Percentiles rank a stretch among this genome's conserved stretches.
Evolutionary conservation across 1,140 invertebrate species (phyloP).

Genomic region (Macrobrachium rosenbergii): DNA sequence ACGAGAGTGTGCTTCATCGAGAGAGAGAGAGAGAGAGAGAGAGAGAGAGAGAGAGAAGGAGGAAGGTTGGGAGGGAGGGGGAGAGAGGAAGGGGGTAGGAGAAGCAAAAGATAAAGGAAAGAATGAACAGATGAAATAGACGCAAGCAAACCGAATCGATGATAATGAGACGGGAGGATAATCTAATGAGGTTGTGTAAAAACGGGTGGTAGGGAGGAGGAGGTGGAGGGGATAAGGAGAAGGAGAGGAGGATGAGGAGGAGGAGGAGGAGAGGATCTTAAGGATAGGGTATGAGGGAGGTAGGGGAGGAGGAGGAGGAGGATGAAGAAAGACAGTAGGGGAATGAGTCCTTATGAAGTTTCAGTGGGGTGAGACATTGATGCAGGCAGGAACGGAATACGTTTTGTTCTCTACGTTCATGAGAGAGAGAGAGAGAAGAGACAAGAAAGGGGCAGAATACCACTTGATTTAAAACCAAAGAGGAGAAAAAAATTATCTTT

Average conservation of each 20-base stretch:
- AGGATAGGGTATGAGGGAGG: no score
- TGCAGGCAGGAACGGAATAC: not conserved
- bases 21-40: not conserved
- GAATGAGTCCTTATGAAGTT: not conserved
- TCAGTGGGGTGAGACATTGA: not conserved
- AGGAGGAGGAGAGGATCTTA: not conserved
- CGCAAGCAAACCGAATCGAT: not conserved
- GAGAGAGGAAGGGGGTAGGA: not conserved
- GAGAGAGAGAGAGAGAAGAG: slow-evolving; percentile 39
- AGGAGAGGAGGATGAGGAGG: not conserved
- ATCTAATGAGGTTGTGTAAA: not conserved
- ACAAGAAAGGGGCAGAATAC: not conserved
- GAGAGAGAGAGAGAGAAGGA: not conserved
- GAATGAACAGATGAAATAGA: not conserved
- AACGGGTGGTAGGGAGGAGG: not conserved
- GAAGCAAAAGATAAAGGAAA: not conserved
- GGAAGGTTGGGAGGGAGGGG: not conserved
- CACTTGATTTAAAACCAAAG: no score
- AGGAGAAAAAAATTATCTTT: no score
- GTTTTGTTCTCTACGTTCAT: not conserved
- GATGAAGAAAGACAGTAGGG: not conserved
- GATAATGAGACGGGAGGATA: not conserved
- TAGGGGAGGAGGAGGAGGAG: not conserved
- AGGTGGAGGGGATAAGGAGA: not conserved
- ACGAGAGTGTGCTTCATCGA: not conserved